Percentiles rank a stretch among this genome's conserved stretches.
Conservation (phyloP, 1,140 invertebrate species). For the Tribolium castaneum region DNA sequence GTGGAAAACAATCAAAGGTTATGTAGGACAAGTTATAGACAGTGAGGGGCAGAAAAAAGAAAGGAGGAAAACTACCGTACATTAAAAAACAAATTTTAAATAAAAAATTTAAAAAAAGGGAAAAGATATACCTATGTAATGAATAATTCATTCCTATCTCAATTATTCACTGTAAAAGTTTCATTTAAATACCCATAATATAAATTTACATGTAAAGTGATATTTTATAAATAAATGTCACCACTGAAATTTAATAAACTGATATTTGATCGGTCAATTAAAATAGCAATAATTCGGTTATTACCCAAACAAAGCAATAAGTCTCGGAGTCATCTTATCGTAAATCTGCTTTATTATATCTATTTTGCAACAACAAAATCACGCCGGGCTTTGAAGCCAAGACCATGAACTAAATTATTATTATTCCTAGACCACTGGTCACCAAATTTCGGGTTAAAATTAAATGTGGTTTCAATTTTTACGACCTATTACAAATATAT, state of each 20-base stretch:
- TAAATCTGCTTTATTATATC: no score
- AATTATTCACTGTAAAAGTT: constrained; percentile 12
- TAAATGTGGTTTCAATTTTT: not conserved
- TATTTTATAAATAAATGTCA: not conserved
- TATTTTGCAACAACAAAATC: not conserved
- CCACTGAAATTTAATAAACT: not conserved
- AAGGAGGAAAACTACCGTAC: not conserved
- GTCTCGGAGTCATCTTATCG: no score
- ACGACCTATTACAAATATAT: not conserved
- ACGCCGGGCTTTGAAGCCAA: not conserved
- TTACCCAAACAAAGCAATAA: no score
- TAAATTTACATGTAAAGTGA: constrained; percentile 9
- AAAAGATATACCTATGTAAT: not conserved
- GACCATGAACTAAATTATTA: not conserved
- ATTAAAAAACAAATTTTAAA: not conserved
- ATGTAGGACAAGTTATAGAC: not conserved
- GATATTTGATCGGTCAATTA: not conserved
- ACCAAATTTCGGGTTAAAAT: not conserved
- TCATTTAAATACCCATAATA: constrained; percentile 1
- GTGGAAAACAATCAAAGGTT: not conserved
- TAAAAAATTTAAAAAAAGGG: not conserved
- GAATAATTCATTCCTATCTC: not conserved
- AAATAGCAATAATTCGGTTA: no score
- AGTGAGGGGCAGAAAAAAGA: not conserved
- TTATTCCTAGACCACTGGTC: not conserved